These are phyloP conservation scores for Eupithecia centaureata DNA, from an alignment of 2,888 invertebrate species.

Conservation along the genomic window DNA sequence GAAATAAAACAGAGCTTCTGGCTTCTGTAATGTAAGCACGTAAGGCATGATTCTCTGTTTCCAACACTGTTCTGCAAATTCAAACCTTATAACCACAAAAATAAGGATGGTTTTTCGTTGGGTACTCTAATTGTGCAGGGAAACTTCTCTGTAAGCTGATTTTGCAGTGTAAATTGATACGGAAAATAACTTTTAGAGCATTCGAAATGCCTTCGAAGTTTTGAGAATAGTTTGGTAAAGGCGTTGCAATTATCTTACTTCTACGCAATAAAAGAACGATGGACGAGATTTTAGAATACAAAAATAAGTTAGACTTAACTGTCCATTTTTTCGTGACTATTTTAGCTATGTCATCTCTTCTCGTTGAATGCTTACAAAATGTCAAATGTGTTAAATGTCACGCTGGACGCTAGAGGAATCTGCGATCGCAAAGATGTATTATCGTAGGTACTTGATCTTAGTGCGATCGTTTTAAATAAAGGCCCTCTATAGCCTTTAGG, in stretches of 20 bases:
- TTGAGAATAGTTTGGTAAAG: background rate
- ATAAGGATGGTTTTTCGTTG: conserved; percentile 17
- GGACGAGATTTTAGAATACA: background rate
- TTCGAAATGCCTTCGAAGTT: conserved; percentile 19
- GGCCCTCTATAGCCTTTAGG: background rate
- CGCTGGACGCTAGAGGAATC: background rate
- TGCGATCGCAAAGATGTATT: no score
- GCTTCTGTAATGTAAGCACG: conserved; percentile 20
- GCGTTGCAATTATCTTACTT: background rate
- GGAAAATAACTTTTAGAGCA: conserved; percentile 31
- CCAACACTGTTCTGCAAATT: conserved; percentile 5
- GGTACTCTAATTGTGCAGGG: conserved; percentile 8
- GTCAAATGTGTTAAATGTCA: background rate
- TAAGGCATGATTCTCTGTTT: conserved; percentile 24
- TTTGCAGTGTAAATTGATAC: conserved; percentile 39
- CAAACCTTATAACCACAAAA: background rate
- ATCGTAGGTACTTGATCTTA: no score
- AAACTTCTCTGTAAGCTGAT: conserved; percentile 37
- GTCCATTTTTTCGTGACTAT: background rate
- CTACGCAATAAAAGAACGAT: background rate
- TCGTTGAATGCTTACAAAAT: background rate
- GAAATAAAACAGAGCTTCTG: conserved; percentile 11
- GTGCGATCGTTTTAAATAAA: background rate
- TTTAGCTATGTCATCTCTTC: background rate
- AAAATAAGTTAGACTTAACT: no score